Percentiles rank a stretch among this genome's conserved stretches.
Evolutionary conservation across 2,888 invertebrate genomes (phyloP).

Genomic region (Eledona agricola): DNA sequence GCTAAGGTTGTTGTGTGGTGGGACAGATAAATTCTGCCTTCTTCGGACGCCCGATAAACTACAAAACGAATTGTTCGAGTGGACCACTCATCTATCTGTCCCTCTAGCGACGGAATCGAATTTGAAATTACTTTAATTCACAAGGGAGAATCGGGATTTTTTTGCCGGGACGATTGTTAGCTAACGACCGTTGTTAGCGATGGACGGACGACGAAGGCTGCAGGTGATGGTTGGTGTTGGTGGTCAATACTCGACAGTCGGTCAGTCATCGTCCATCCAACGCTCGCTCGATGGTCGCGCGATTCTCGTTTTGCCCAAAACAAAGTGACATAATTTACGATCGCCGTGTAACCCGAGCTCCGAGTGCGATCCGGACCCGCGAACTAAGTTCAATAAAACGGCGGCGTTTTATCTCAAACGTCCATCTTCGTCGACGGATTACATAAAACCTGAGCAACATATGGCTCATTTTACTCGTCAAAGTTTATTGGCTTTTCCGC

Average conservation of each 20-base stretch:
- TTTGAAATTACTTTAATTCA: slow-evolving; percentile 65
- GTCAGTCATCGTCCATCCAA: too few relatives aligned
- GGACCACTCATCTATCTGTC: slow-evolving; percentile 64
- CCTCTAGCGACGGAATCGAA: slow-evolving; percentile 64
- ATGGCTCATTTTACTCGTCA: slow-evolving; percentile 45
- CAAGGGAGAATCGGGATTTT: slow-evolving; percentile 63
- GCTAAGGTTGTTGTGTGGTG: slow-evolving; percentile 62
- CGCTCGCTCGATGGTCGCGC: too few relatives aligned
- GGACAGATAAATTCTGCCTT: slow-evolving; percentile 58
- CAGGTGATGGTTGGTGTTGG: slow-evolving; percentile 3
- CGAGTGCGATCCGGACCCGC: too few relatives aligned
- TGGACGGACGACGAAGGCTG: slow-evolving; percentile 6
- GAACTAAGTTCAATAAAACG: slow-evolving; percentile 47
- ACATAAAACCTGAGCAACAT: slow-evolving; percentile 49
- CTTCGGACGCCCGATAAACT: slow-evolving; percentile 55
- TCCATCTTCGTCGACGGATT: slow-evolving; percentile 48
- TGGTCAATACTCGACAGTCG: too few relatives aligned
- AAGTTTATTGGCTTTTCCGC: slow-evolving; percentile 43
- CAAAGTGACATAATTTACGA: too few relatives aligned
- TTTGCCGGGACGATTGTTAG: slow-evolving; percentile 61
- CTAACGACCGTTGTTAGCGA: slow-evolving; percentile 30
- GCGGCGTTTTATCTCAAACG: slow-evolving; percentile 50
- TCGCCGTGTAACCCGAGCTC: too few relatives aligned
- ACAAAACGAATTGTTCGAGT: slow-evolving; percentile 59
- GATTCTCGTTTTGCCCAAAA: too few relatives aligned